These are phyloP conservation scores for Catocala fraxini DNA, from an alignment of 2,888 invertebrate species.

Conservation along the genomic window DNA sequence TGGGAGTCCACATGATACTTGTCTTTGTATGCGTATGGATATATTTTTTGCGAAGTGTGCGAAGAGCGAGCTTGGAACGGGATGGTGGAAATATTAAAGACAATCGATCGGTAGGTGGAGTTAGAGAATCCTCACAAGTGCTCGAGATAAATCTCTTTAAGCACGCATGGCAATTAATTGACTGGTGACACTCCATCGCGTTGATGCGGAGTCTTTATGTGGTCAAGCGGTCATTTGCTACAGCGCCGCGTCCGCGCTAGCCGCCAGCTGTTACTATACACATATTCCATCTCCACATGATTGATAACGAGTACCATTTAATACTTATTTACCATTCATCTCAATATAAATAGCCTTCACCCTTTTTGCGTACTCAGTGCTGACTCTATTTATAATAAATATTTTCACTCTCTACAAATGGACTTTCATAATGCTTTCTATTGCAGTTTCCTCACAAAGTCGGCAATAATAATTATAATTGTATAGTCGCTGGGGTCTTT, in stretches of 20 bases:
- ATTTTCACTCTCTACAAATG: constrained; percentile 12
- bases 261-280: constrained; percentile 51
- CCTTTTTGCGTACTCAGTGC: not conserved
- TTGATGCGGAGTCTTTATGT: constrained; percentile 59
- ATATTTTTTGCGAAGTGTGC: constrained; percentile 27
- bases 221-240: constrained; percentile 69
- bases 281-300: constrained; percentile 15
- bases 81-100: constrained; percentile 46
- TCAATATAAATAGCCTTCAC: not conserved
- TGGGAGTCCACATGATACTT: constrained; percentile 42
- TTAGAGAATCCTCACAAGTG: constrained; percentile 74
- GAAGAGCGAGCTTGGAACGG: constrained; percentile 34
- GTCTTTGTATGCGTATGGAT: constrained; percentile 46
- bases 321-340: constrained; percentile 3
- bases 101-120: constrained; percentile 42
- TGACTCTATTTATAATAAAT: not conserved
- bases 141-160: constrained; percentile 76
- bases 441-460: constrained; percentile 17
- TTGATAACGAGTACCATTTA: constrained; percentile 1
- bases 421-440: constrained; percentile 10
- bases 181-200: constrained; percentile 57
- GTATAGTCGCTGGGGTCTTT: constrained; percentile 38
- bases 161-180: constrained; percentile 81
- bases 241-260: constrained; percentile 54
- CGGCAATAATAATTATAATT: constrained; percentile 33